Evolutionary conservation across 2,888 invertebrate species (phyloP), one percentile per base, ranked within the genome.

Genomic region (Amblyjoppa proteus): DNA sequence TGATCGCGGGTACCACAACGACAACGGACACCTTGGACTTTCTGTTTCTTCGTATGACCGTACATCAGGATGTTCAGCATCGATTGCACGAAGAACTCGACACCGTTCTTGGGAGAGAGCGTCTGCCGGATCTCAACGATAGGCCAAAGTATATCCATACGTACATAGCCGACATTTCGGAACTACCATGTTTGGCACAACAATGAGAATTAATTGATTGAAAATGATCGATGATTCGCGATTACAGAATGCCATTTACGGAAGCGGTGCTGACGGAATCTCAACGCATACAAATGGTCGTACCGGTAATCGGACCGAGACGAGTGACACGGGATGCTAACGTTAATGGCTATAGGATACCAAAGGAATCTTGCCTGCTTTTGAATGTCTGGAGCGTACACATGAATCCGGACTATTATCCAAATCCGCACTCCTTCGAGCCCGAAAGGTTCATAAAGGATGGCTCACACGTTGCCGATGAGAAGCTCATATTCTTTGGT

Each of bases 1-100:
- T 97, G 88, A 95, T 97, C 89, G 97, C 96, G 5, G 97, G 97
- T 2, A 95, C 95, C 0, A 95, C 95, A 88, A 96, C 96, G 0
- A 96, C 96, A 0, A 95, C 96, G 83, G 95, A 94, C 53, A 96
- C 96, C 0, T 91, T 97, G 20, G 96, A 96, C 88, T 95, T 96
- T 90, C 95, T 95, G 0, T 94, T 97, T 70, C 94, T 96, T 89
- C 94, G 95, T 88, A 95, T 96, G 95, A 94, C 96, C 25, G 90
- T 95, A 38, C 94, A 95, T 84, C 95, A 95, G 66, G 95, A 96
- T 11, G 92, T 96, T 3, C 96, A 97, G 91, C 90, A 93, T 1
- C 95, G 95, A 88, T 93, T 96, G 0, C 95, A 95, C 51, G 90
- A 94, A 0, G 95, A 96, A 89, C 92, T 97, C n/a, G 95, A 95